These are phyloP conservation scores for Mola mola DNA, from an alignment of 2,113 vertebrate genomes.

Conservation along the genomic window DNA sequence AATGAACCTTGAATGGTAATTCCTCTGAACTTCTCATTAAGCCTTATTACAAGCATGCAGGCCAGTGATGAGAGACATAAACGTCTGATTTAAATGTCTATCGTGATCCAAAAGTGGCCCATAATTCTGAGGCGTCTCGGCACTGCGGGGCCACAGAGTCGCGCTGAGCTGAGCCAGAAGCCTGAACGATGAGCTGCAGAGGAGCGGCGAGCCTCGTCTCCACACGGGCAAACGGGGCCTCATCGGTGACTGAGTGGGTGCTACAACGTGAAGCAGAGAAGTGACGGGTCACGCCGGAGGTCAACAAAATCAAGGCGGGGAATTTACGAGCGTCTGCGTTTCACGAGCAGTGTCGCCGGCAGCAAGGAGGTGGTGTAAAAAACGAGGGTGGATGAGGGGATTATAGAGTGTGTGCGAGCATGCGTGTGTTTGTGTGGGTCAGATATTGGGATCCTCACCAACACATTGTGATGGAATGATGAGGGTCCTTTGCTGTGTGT, in stretches of 20 bases:
- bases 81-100: conserved; percentile 20
- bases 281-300: conserved; percentile 77
- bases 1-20: conserved; percentile 12
- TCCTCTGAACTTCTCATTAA: not conserved
- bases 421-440: conserved; percentile 54
- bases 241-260: conserved; percentile 77
- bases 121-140: conserved; percentile 41
- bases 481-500: conserved; percentile 40
- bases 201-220: conserved; percentile 30
- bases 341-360: conserved; percentile 67
- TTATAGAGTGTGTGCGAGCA: conserved; percentile 48
- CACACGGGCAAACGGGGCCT: conserved; percentile 41
- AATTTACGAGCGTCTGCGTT: conserved; percentile 77
- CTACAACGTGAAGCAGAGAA: conserved; percentile 69
- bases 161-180: conserved; percentile 35
- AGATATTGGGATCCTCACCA: conserved; percentile 48
- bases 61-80: conserved; percentile 11
- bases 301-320: conserved; percentile 80
- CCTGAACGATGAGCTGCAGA: conserved; percentile 69
- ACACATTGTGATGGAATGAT: conserved; percentile 61
- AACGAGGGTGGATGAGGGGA: conserved; percentile 62
- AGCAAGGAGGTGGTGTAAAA: conserved; percentile 55
- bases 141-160: not conserved
- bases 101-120: conserved; percentile 26
- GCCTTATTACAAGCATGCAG: not conserved